These are phyloP conservation scores for Heliornis fulica DNA, from an alignment of 2,113 vertebrate species.

Conservation along the genomic window DNA sequence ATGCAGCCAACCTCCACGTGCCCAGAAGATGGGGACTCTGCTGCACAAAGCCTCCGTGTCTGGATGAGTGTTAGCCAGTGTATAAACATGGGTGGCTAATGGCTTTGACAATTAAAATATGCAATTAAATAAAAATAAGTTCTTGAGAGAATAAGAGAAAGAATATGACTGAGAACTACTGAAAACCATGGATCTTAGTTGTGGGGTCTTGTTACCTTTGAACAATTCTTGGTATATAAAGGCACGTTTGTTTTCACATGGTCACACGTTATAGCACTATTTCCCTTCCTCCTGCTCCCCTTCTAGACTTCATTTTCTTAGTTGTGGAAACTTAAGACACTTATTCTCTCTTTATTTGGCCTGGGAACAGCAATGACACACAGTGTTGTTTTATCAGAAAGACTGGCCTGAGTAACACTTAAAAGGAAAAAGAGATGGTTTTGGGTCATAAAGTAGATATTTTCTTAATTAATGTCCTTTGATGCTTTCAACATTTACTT, in stretches of 20 bases:
- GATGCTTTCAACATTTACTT: background rate
- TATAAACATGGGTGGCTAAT: accelerated
- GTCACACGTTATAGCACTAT: background rate
- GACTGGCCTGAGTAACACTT: background rate
- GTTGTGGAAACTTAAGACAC: background rate
- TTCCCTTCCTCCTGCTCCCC: background rate
- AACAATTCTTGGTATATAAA: background rate
- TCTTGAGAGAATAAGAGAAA: too few species aligned
- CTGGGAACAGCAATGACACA: background rate
- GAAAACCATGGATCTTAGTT: background rate
- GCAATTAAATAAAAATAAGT: background rate
- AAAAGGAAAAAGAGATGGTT: background rate
- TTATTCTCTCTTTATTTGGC: background rate
- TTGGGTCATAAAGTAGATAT: background rate
- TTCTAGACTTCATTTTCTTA: background rate
- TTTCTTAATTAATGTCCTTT: background rate
- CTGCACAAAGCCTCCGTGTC: background rate
- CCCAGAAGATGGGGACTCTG: background rate
- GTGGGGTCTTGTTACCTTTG: background rate
- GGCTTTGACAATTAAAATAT: background rate
- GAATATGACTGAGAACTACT: too few species aligned
- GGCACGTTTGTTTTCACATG: background rate
- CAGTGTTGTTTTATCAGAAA: background rate
- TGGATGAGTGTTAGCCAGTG: background rate
- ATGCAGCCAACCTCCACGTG: background rate